These are phyloP conservation scores for Arothron firmamentum DNA, from an alignment of 2,113 vertebrate genomes.

Conservation along the genomic window DNA sequence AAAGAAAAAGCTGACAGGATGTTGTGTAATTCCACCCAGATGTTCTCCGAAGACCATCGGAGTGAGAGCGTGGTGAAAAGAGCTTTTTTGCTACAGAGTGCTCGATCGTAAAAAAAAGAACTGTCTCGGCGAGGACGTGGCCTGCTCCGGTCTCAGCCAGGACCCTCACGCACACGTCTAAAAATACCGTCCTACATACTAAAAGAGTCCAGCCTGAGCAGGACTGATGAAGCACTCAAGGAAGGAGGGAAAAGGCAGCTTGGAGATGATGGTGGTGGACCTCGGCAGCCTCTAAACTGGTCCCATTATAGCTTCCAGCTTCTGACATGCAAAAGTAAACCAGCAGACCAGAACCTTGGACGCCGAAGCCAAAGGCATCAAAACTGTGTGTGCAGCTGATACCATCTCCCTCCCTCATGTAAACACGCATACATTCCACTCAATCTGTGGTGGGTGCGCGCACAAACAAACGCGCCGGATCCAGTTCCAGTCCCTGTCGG, in stretches of 20 bases:
- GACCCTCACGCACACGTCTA: constrained; percentile 56
- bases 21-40: constrained; percentile 68
- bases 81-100: constrained; percentile 16
- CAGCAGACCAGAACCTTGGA: constrained; percentile 7
- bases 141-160: constrained; percentile 44
- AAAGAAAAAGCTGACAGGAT: constrained; percentile 48
- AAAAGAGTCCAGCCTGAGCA: constrained; percentile 22
- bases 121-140: constrained; percentile 14
- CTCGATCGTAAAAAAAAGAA: constrained; percentile 32
- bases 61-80: constrained; percentile 37
- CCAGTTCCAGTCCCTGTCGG: constrained; percentile 61
- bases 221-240: neutral
- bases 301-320: neutral
- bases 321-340: constrained; percentile 13
- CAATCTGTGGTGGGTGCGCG: constrained; percentile 36
- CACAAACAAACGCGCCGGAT: constrained; percentile 37
- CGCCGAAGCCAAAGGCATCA: constrained; percentile 15
- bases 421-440: constrained; percentile 46
- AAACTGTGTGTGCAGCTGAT: constrained; percentile 1
- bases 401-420: constrained; percentile 33
- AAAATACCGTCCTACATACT: constrained; percentile 71
- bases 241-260: neutral
- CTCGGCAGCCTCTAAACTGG: neutral
- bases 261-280: neutral
- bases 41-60: constrained; percentile 50